Conservation (phyloP, 2,113 vertebrate genomes). For the Saguinus midas region DNA sequence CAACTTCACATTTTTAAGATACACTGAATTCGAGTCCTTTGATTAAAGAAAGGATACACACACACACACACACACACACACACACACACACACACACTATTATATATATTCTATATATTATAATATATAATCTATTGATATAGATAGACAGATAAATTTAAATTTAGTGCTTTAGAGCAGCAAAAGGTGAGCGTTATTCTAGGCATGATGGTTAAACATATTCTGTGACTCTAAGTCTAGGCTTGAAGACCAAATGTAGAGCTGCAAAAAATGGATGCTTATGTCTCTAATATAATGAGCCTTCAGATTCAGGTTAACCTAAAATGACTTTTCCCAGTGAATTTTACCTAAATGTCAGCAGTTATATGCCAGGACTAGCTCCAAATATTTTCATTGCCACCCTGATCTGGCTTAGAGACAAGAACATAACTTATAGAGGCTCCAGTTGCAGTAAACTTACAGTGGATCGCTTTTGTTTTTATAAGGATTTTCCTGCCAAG, state of each 20-base stretch:
- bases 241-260: not conserved
- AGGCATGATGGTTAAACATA: not conserved
- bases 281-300: constrained; percentile 69
- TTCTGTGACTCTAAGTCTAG: not conserved
- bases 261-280: constrained; percentile 51
- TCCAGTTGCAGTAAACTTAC: constrained; percentile 60
- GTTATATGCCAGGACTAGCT: constrained; percentile 67
- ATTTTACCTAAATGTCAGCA: constrained; percentile 77
- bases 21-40: not conserved
- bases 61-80: too few species aligned
- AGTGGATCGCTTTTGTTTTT: constrained; percentile 76
- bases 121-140: too few species aligned
- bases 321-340: constrained; percentile 65
- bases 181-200: not conserved
- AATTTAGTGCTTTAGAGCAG: not conserved
- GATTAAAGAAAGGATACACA: too few species aligned
- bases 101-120: too few species aligned
- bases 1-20: not conserved
- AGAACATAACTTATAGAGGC: constrained; percentile 76
- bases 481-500: constrained; percentile 75
- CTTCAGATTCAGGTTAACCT: constrained; percentile 75
- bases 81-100: too few species aligned
- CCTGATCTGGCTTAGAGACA: constrained; percentile 76
- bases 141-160: not conserved
- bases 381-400: constrained; percentile 76